phyloP scores from a whole-genome alignment of 2,113 vertebrate species.

The Etheostoma cragini region DNA sequence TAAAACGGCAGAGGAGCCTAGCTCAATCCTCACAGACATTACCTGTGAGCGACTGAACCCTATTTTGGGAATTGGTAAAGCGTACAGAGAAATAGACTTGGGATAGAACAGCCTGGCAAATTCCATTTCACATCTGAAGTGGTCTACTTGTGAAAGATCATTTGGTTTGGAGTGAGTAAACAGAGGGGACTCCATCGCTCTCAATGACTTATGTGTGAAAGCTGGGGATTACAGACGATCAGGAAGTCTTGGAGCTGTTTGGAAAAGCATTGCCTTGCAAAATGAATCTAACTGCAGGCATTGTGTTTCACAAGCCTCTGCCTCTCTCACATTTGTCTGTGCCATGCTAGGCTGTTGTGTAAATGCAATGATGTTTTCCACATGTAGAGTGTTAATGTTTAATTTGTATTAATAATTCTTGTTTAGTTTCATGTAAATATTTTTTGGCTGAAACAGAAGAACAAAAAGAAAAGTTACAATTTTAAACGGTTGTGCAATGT shows the following conservation, averaged over 20 bases:
- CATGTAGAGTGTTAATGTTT: neutral
- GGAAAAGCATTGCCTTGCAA: slow-evolving; percentile 85
- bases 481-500: neutral
- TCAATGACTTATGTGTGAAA: slow-evolving; percentile 92
- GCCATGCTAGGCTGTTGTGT: neutral
- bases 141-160: slow-evolving; percentile 97
- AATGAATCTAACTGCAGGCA: slow-evolving; percentile 61
- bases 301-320: slow-evolving; percentile 44
- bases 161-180: slow-evolving; percentile 98
- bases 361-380: slow-evolving; percentile 5
- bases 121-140: slow-evolving; percentile 99
- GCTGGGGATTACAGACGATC: slow-evolving; percentile 93
- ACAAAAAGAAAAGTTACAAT: neutral
- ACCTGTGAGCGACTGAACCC: slow-evolving; percentile 94
- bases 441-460: neutral
- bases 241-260: slow-evolving; percentile 91
- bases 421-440: neutral
- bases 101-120: slow-evolving; percentile 92
- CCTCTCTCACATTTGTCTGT: slow-evolving; percentile 44
- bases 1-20: slow-evolving; percentile 85
- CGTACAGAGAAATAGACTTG: slow-evolving; percentile 89
- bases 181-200: slow-evolving; percentile 94
- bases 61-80: slow-evolving; percentile 95
- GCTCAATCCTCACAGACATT: slow-evolving; percentile 94
- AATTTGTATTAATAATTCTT: slow-evolving; percentile 1